Percentiles rank a stretch among this genome's conserved stretches.
Evolutionary conservation across 2,797 vertebrate genomes (phyloP).

Genomic region (Schizothorax lantsangensis): DNA sequence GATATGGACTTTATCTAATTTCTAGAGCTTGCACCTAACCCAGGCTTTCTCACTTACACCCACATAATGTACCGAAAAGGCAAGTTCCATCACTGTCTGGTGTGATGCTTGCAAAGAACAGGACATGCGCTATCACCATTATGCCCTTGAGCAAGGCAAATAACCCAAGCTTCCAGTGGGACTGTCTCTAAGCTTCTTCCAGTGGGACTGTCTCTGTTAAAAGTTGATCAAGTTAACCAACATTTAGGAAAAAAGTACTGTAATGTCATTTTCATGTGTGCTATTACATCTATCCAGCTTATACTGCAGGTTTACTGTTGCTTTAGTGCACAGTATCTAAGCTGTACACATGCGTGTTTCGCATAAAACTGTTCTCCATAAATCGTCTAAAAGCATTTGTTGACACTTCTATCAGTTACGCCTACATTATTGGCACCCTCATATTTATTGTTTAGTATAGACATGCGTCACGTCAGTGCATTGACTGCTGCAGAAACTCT

Average conservation of each 20-base stretch:
- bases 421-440: background rate
- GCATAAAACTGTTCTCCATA: background rate
- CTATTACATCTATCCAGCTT: background rate
- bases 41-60: conserved; percentile 32
- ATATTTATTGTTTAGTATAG: background rate
- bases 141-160: background rate
- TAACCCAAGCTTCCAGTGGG: background rate
- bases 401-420: background rate
- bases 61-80: conserved; percentile 18
- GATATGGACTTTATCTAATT: background rate
- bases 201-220: background rate
- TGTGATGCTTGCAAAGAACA: conserved; percentile 9
- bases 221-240: background rate
- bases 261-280: background rate
- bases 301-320: background rate
- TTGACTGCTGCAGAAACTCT: conserved; percentile 5
- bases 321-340: background rate
- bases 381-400: background rate
- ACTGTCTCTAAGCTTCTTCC: background rate
- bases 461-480: background rate
- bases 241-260: background rate
- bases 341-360: background rate
- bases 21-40: conserved; percentile 16
- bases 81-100: conserved; percentile 2
- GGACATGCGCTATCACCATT: background rate